Percentiles rank a stretch among this genome's conserved stretches.
phyloP scores from a whole-genome alignment of 2,888 invertebrate genomes.

The Gasteruption jaculator region DNA sequence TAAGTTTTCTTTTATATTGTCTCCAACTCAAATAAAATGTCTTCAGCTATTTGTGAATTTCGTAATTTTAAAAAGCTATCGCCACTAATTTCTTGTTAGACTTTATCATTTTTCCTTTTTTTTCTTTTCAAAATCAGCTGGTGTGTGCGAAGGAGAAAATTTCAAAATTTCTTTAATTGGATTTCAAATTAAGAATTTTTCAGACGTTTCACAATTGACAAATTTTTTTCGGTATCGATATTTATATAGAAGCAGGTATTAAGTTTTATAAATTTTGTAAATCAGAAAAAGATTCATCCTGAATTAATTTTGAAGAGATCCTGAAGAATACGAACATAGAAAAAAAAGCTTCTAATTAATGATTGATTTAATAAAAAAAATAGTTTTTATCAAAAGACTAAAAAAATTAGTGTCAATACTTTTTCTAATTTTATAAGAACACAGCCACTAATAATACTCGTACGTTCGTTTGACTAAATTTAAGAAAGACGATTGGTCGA shows the following conservation, averaged over 20 bases:
- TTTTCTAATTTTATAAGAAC: constrained; percentile 21
- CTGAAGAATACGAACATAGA: constrained; percentile 4
- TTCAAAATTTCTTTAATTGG: too few relatives aligned
- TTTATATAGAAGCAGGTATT: too few relatives aligned
- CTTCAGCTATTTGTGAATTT: neutral
- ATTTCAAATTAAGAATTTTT: too few relatives aligned
- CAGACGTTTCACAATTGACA: too few relatives aligned
- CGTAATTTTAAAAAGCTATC: neutral
- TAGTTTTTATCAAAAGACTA: neutral
- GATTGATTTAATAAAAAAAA: neutral
- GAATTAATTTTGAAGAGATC: too few relatives aligned
- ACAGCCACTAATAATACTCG: constrained; percentile 32
- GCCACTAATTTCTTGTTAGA: neutral
- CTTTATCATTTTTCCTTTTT: too few relatives aligned
- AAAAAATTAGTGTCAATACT: neutral
- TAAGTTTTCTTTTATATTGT: constrained; percentile 4
- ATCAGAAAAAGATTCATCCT: too few relatives aligned
- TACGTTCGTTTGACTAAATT: constrained; percentile 5
- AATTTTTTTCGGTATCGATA: too few relatives aligned
- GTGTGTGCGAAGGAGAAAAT: too few relatives aligned
- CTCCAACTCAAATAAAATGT: neutral
- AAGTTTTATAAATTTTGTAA: too few relatives aligned
- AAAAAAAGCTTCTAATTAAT: neutral
- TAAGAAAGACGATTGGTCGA: constrained; percentile 21
- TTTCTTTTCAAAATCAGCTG: too few relatives aligned